Evolutionary conservation across 2,797 vertebrate genomes (phyloP).

Genomic region (Coregonus ussuriensis): DNA sequence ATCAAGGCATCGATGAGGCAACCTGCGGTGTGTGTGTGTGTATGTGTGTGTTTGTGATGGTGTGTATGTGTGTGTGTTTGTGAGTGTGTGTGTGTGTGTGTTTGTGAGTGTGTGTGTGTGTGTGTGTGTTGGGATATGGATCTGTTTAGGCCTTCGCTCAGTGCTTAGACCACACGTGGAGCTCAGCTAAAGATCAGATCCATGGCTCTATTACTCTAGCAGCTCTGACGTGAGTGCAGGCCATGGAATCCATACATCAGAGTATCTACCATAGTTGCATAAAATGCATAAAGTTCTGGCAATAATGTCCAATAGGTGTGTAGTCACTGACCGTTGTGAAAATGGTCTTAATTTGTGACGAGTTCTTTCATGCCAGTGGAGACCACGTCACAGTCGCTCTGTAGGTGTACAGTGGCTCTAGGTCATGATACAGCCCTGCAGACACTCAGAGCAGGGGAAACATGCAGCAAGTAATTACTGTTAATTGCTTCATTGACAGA

Average conservation of each 20-base stretch:
- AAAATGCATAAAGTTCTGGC: neutral
- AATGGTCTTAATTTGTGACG: conserved; percentile 1
- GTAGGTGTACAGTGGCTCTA: neutral
- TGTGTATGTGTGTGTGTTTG: no score
- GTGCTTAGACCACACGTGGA: conserved; percentile 74
- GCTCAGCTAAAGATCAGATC: conserved; percentile 70
- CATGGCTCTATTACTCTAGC: conserved; percentile 65
- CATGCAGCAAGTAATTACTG: conserved; percentile 50
- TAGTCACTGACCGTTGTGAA: conserved; percentile 24
- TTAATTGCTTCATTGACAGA: conserved; percentile 52
- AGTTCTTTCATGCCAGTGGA: conserved; percentile 4
- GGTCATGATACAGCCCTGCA: conserved; percentile 19
- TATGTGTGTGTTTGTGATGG: no score
- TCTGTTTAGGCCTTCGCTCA: conserved; percentile 77
- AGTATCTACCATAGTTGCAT: neutral
- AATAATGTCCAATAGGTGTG: no score
- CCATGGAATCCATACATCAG: no score
- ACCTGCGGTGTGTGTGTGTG: conserved; percentile 64
- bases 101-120: no score
- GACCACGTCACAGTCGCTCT: neutral
- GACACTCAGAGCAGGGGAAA: conserved; percentile 3
- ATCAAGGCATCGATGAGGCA: conserved; percentile 76
- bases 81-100: no score
- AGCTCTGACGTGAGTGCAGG: conserved; percentile 47
- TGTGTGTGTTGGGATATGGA: conserved; percentile 57